Evolutionary conservation across 2,888 invertebrate genomes (phyloP).

Genomic region (Microdon myrmicae): DNA sequence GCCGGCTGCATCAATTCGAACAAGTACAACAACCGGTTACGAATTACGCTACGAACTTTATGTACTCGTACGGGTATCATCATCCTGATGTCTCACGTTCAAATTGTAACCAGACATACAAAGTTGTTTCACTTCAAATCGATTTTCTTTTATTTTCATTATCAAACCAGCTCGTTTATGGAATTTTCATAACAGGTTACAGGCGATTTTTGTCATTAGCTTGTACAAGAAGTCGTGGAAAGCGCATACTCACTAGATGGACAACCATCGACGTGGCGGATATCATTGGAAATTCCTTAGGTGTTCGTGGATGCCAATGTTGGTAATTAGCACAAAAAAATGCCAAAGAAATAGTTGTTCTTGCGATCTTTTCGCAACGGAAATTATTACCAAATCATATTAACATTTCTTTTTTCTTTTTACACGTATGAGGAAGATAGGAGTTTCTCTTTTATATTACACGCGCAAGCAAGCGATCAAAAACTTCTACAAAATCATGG

Average conservation of each 20-base stretch:
- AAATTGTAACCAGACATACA: no score
- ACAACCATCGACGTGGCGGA: neutral
- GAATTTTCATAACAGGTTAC: conserved; percentile 52
- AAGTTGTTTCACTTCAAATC: no score
- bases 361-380: conserved; percentile 26
- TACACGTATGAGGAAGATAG: no score
- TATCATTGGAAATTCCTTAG: conserved; percentile 23
- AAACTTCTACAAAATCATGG: no score
- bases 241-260: conserved; percentile 4
- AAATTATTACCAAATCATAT: conserved; percentile 18
- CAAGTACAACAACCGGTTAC: conserved; percentile 42
- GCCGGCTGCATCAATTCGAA: conserved; percentile 1
- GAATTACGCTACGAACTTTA: conserved; percentile 44
- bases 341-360: conserved; percentile 14
- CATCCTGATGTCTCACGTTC: no score
- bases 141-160: conserved; percentile 40
- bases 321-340: conserved; percentile 28
- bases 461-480: no score
- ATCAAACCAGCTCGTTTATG: conserved; percentile 46
- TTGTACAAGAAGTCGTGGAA: conserved; percentile 31
- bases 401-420: no score
- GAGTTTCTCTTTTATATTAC: no score
- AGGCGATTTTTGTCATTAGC: conserved; percentile 22
- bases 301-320: conserved; percentile 29
- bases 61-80: conserved; percentile 27